Conservation (phyloP, 2,113 vertebrate genomes). For the Regulus satrapa region DNA sequence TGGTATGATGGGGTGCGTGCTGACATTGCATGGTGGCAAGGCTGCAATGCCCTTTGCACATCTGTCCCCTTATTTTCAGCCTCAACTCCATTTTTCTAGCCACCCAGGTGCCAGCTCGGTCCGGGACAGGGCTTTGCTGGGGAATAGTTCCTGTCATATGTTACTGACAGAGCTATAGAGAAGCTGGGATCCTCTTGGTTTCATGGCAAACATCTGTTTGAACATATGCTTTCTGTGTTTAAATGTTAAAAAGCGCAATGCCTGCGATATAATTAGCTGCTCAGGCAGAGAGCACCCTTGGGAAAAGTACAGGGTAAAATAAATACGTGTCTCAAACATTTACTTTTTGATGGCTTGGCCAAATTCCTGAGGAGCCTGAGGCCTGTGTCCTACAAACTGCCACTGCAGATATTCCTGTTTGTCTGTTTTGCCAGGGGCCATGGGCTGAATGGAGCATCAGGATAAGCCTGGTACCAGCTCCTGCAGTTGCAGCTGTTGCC, state of each 20-base stretch:
- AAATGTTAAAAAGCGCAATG: slow-evolving; percentile 40
- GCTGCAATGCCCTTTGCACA: neutral
- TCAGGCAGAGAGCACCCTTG: slow-evolving; percentile 29
- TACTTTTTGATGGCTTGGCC: slow-evolving; percentile 49
- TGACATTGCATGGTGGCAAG: rapidly evolving
- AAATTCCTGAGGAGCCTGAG: slow-evolving; percentile 12
- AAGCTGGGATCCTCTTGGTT: slow-evolving; percentile 4
- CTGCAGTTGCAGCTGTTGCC: neutral
- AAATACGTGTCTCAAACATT: slow-evolving; percentile 26
- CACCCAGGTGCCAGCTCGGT: neutral
- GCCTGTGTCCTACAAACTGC: neutral
- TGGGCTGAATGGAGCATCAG: neutral
- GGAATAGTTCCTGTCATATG: neutral
- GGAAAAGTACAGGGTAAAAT: slow-evolving; percentile 46
- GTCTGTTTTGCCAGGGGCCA: neutral
- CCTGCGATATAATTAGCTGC: neutral
- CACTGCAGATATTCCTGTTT: neutral
- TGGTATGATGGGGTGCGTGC: neutral
- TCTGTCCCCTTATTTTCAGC: neutral
- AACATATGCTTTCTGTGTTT: slow-evolving; percentile 16
- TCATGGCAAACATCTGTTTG: slow-evolving; percentile 36
- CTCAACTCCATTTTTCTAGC: neutral
- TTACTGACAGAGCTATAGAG: rapidly evolving
- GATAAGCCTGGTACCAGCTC: neutral
- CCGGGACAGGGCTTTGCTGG: neutral